These are phyloP conservation scores for Amphipoea oculea DNA, from an alignment of 2,888 invertebrate species.

Conservation along the genomic window DNA sequence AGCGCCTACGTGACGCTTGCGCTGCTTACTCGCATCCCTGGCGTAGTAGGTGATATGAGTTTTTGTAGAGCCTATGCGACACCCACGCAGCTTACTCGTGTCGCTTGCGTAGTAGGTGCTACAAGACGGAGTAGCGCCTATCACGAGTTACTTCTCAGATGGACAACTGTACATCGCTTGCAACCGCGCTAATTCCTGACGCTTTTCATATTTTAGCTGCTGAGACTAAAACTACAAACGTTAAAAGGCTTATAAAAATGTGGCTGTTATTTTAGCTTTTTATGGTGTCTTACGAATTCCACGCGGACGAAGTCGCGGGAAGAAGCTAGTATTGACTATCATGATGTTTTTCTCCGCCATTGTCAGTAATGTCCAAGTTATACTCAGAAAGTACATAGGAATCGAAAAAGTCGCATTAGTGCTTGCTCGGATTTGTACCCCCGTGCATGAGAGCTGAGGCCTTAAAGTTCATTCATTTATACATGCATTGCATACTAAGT, in stretches of 20 bases:
- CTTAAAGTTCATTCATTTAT: background rate
- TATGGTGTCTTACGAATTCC: too few species aligned
- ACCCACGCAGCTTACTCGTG: background rate
- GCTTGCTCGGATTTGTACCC: background rate
- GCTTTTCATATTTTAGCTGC: too few species aligned
- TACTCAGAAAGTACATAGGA: background rate
- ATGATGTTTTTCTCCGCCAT: too few species aligned
- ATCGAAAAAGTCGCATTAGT: background rate
- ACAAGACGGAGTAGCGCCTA: background rate
- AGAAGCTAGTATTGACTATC: background rate
- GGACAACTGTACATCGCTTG: too few species aligned
- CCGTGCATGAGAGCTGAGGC: background rate
- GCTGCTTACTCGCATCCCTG: background rate
- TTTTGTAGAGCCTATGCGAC: too few species aligned
- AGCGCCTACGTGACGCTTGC: background rate
- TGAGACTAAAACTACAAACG: too few species aligned
- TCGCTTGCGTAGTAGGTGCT: background rate
- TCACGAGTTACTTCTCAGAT: too few species aligned
- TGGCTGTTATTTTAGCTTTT: too few species aligned
- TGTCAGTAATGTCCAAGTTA: background rate
- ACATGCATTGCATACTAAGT: constrained; percentile 5
- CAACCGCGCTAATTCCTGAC: too few species aligned
- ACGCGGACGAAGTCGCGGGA: too few species aligned
- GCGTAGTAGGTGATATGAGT: too few species aligned
- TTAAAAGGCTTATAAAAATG: too few species aligned